phyloP scores from a whole-genome alignment of 2,888 invertebrate species.

The Dicyrtomina minuta region DNA sequence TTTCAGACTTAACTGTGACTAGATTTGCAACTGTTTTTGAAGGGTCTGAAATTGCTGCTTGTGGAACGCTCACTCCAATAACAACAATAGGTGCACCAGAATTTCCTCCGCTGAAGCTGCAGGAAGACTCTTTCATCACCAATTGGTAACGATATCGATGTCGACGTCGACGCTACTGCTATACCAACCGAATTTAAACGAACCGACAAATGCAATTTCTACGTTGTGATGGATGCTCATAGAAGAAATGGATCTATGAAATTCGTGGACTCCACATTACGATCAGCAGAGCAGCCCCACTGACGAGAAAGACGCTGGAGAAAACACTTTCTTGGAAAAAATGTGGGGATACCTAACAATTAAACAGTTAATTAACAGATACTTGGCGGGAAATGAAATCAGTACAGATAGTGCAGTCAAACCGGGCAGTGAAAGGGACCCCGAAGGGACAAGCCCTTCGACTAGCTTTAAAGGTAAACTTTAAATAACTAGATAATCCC shows the following conservation, averaged over 20 bases:
- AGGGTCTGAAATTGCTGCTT: conserved; percentile 57
- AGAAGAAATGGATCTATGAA: conserved; percentile 46
- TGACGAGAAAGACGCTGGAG: conserved; percentile 40
- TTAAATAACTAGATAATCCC: background rate
- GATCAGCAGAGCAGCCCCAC: conserved; percentile 55
- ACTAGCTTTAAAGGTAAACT: conserved; percentile 54
- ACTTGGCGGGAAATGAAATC: conserved; percentile 38
- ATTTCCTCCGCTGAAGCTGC: no score
- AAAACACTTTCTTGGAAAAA: conserved; percentile 54
- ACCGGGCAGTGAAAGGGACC: conserved; percentile 38
- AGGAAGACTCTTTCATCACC: conserved; percentile 17
- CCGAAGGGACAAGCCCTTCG: conserved; percentile 53
- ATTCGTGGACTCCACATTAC: conserved; percentile 40
- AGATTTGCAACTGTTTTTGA: conserved; percentile 55
- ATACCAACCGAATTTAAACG: conserved; percentile 31
- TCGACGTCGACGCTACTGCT: no score
- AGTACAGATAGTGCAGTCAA: conserved; percentile 25
- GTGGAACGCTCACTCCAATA: conserved; percentile 53
- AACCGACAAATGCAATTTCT: conserved; percentile 35
- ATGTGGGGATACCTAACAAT: conserved; percentile 56
- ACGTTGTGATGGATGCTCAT: conserved; percentile 38
- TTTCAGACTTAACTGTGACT: conserved; percentile 52
- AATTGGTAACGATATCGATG: background rate
- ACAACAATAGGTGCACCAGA: no score
- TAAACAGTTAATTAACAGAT: conserved; percentile 53